Evolutionary conservation across 2,888 invertebrate species (phyloP).

Genomic region (Lampropteryx suffumata): DNA sequence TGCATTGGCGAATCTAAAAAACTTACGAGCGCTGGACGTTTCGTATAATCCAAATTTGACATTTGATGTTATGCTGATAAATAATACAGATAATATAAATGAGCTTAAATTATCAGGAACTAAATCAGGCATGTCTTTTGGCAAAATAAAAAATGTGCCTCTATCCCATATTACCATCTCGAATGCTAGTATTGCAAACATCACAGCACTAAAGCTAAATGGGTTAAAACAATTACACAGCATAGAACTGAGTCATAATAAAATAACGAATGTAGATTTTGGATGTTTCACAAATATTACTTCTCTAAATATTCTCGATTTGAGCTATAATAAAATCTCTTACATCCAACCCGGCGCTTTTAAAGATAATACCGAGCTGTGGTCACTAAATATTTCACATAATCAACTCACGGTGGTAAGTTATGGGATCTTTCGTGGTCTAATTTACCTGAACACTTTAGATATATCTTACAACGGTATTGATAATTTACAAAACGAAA

Average conservation of each 20-base stretch:
- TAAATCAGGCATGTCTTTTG: slow-evolving; percentile 41
- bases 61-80: slow-evolving; percentile 40
- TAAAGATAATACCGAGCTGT: slow-evolving; percentile 48
- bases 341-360: slow-evolving; percentile 60
- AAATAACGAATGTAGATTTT: slow-evolving; percentile 42
- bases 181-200: slow-evolving; percentile 42
- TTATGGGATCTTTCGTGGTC: slow-evolving; percentile 59
- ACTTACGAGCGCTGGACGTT: slow-evolving; percentile 52
- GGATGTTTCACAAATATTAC: slow-evolving; percentile 46
- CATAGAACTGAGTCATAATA: slow-evolving; percentile 50
- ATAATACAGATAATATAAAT: slow-evolving; percentile 36
- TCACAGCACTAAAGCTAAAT: slow-evolving; percentile 44
- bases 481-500: slow-evolving; percentile 51
- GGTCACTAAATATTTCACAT: slow-evolving; percentile 57
- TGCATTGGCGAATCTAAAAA: slow-evolving; percentile 42
- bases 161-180: slow-evolving; percentile 46
- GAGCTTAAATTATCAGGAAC: slow-evolving; percentile 51
- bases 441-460: slow-evolving; percentile 46
- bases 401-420: slow-evolving; percentile 48
- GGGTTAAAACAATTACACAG: slow-evolving; percentile 39
- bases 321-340: slow-evolving; percentile 57
- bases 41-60: slow-evolving; percentile 52
- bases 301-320: slow-evolving; percentile 46
- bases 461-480: slow-evolving; percentile 63
- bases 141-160: slow-evolving; percentile 26